Evolutionary conservation across 2,113 vertebrate genomes (phyloP).

Genomic region (Datnioides undecimradiatus): DNA sequence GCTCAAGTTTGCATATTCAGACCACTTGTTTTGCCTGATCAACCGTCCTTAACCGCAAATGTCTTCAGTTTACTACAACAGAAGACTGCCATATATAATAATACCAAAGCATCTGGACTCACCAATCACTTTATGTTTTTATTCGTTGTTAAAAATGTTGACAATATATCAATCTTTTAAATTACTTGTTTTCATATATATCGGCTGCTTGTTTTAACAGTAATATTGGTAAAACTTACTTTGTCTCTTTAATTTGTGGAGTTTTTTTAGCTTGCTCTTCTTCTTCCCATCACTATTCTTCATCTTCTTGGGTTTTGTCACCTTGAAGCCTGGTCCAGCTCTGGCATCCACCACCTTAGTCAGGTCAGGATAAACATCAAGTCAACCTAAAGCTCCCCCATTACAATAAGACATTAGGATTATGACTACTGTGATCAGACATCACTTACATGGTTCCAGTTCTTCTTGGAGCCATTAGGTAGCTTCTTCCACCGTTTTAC

Average conservation of each 20-base stretch:
- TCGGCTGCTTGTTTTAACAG: background rate
- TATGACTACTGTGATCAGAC: no score
- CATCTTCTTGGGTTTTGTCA: conserved; percentile 87
- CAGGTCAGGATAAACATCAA: background rate
- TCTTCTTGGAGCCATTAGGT: conserved; percentile 86
- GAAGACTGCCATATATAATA: no score
- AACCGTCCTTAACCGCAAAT: background rate
- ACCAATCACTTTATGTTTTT: no score
- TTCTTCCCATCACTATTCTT: conserved; percentile 85
- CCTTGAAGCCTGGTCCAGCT: conserved; percentile 87
- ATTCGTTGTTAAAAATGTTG: background rate
- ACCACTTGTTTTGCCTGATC: background rate
- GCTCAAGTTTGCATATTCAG: background rate
- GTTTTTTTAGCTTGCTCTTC: conserved; percentile 84
- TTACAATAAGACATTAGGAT: background rate
- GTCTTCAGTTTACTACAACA: no score
- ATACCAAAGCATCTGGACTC: no score
- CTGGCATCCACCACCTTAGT: conserved; percentile 87
- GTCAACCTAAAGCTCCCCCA: background rate
- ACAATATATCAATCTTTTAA: no score
- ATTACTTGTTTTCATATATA: background rate
- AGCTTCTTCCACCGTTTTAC: conserved; percentile 89
- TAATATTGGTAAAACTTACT: conserved; percentile 74
- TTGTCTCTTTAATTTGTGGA: conserved; percentile 86
- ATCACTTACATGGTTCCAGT: conserved; percentile 87